Base-by-base conservation (phyloP, 2,113 vertebrate genomes). In the Seriola rivoliana region DNA sequence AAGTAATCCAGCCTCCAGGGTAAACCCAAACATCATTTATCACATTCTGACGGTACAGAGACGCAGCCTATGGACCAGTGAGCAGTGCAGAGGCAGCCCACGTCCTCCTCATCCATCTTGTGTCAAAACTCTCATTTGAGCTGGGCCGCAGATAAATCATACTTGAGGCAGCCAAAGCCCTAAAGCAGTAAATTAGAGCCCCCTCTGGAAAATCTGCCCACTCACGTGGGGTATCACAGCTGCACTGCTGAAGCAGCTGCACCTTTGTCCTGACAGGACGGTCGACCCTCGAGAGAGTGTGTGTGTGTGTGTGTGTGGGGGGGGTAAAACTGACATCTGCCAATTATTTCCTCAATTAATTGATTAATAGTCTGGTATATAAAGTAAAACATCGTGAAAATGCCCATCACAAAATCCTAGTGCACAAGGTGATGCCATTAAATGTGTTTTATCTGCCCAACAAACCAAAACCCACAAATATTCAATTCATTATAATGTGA, bases 131-230 rank as follows among this genome's bases (percentile, higher is more conserved):
- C 72, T 66, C 93, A 91, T 90, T 92, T 89, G 94, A 93, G 88
- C 85, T 71, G 52, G 89, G 89, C 89, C 86, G 86, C 89, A 92
- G 90, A 95, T 96, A 95, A 96, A 96, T 97, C 96, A 93, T 63
- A 79, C 88, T 83, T 88, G 58, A 89, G 89, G 92, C 94, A 88
- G 86, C 95, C 90, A 91, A 92, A 95, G 92, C 92, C 90, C 71
- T 38, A 92, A 93, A 92, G 93, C 87, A 85, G 88, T 96, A 95
- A 96, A 95, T 96, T 94, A 93, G 85, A 90, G 88, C 70, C 91
- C 80, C 86, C 89, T 86, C 92, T 90, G 91, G 91, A 94, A 94
- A 90, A 89, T 78, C 80, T 93, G 84, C 82, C 89, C 1, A 65
- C 77, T 84, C 75, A 91, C 85, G 90, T 90, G 92, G 90, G 91